A percentile compares a stretch with the other conserved stretches of the same genome.
These are phyloP conservation scores for Paralichthys olivaceus DNA, from an alignment of 2,113 vertebrate species.

Conservation along the genomic window DNA sequence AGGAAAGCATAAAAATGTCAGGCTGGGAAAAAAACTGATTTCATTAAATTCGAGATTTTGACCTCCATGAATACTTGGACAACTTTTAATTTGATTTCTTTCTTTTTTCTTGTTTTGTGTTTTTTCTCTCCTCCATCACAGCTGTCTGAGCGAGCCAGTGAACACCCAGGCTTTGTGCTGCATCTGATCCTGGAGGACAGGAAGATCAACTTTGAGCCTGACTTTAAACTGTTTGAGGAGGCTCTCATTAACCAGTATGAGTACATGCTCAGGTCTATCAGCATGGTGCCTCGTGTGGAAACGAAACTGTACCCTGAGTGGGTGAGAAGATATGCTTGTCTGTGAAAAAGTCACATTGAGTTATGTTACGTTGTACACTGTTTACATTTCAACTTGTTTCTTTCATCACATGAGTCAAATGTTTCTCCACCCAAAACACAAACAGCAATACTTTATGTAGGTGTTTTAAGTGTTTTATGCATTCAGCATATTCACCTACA, in stretches of 20 bases:
- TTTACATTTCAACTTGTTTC: no score
- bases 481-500: no score
- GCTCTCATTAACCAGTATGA: constrained; percentile 84
- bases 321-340: constrained; percentile 77
- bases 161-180: constrained; percentile 88
- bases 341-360: neutral
- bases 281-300: constrained; percentile 87
- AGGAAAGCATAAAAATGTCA: constrained; percentile 14
- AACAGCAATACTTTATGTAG: no score
- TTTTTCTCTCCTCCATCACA: constrained; percentile 52
- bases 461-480: no score
- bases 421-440: no score
- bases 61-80: neutral
- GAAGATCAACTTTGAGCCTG: constrained; percentile 86
- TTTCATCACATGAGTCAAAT: no score
- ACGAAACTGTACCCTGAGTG: constrained; percentile 85
- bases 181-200: constrained; percentile 83
- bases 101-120: constrained; percentile 4
- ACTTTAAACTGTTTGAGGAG: constrained; percentile 82
- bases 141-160: constrained; percentile 80
- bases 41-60: neutral
- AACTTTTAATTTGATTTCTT: neutral
- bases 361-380: no score
- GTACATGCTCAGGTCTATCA: constrained; percentile 85
- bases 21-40: neutral